phyloP scores from a whole-genome alignment of 1,140 invertebrate genomes.

The Bemisia tabaci region DNA sequence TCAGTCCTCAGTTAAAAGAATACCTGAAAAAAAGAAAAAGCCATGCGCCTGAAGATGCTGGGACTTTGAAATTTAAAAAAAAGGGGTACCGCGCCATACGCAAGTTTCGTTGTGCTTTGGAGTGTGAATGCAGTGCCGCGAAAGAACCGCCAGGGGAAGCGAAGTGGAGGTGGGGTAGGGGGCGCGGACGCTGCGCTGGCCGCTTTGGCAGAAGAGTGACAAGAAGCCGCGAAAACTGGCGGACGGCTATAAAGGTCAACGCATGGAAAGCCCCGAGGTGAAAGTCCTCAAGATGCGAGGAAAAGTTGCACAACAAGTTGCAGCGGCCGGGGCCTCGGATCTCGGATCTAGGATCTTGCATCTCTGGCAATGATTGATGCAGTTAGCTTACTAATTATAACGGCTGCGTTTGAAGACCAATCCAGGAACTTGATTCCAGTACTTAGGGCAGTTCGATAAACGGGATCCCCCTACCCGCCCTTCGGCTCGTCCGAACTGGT shows the following conservation, averaged over 20 bases:
- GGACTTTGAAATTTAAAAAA: too few relatives aligned
- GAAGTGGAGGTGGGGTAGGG: neutral
- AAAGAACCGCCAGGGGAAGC: too few relatives aligned
- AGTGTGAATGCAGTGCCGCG: too few relatives aligned
- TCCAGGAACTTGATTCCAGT: neutral
- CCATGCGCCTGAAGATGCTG: too few relatives aligned
- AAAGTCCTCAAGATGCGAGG: neutral
- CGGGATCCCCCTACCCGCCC: neutral
- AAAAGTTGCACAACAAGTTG: neutral
- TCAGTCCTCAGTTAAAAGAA: too few relatives aligned
- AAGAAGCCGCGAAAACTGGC: neutral
- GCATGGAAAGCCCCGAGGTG: neutral
- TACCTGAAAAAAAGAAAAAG: too few relatives aligned
- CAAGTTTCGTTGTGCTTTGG: too few relatives aligned
- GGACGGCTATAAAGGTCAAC: neutral
- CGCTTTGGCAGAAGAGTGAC: too few relatives aligned
- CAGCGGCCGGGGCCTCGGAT: too few relatives aligned
- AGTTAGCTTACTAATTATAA: neutral
- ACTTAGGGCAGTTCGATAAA: neutral
- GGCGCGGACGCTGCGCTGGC: neutral
- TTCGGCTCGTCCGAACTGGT: neutral
- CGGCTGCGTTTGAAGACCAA: neutral
- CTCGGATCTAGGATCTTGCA: too few relatives aligned
- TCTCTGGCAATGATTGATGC: neutral
- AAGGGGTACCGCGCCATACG: too few relatives aligned